Conservation (phyloP, 2,113 vertebrate species). For the Rhizomys pruinosus region DNA sequence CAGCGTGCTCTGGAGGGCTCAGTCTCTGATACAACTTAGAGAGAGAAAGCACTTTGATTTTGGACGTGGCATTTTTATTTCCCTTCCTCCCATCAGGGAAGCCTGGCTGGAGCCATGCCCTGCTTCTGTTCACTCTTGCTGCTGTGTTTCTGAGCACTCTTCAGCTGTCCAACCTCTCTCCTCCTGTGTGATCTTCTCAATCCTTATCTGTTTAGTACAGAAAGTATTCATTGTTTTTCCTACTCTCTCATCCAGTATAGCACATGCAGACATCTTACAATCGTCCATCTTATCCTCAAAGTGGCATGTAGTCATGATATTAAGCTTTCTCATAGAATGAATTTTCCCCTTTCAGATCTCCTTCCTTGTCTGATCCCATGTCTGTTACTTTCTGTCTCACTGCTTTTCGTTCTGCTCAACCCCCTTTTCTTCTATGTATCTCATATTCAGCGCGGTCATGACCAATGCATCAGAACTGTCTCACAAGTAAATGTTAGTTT, state of each 20-base stretch:
- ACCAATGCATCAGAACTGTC: slow-evolving; percentile 18
- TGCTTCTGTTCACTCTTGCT: background rate
- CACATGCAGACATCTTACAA: background rate
- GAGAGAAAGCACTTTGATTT: background rate
- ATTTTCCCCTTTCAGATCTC: background rate
- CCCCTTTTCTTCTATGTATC: background rate
- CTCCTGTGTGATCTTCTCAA: background rate
- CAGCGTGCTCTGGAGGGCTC: background rate
- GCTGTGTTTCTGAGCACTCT: background rate
- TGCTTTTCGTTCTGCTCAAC: background rate
- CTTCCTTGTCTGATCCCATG: background rate
- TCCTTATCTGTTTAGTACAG: background rate
- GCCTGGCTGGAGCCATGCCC: too few species aligned
- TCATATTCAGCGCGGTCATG: background rate
- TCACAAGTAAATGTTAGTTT: slow-evolving; percentile 63
- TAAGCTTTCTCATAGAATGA: background rate
- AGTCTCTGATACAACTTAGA: background rate
- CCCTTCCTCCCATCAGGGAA: too few species aligned
- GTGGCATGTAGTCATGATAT: background rate
- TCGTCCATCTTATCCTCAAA: background rate
- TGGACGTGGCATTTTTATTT: background rate
- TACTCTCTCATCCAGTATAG: background rate
- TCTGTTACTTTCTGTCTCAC: background rate
- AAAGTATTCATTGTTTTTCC: background rate
- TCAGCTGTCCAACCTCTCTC: too few species aligned